Evolutionary conservation across 2,797 vertebrate species (phyloP).

Genomic region (Clarias pachynema): DNA sequence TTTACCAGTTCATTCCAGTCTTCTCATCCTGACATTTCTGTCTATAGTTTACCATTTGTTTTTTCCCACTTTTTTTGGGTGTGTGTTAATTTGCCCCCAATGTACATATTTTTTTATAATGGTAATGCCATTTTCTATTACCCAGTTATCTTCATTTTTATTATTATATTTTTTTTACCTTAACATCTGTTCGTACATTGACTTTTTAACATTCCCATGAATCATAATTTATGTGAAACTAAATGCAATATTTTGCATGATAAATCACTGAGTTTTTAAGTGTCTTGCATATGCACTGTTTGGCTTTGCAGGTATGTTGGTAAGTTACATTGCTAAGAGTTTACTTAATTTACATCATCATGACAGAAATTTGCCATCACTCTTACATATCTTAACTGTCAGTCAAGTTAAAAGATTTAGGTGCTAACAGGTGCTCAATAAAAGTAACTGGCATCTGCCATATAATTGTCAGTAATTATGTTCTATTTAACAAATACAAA

Average conservation of each 20-base stretch:
- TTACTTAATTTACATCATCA: constrained; percentile 27
- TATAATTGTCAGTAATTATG: constrained; percentile 61
- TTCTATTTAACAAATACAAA: constrained; percentile 70
- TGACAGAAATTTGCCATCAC: constrained; percentile 26
- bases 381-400: constrained; percentile 44
- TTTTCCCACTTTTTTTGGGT: neutral
- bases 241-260: constrained; percentile 77
- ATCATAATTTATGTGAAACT: constrained; percentile 34
- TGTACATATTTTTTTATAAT: constrained; percentile 4
- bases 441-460: constrained; percentile 74
- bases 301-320: constrained; percentile 20
- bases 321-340: constrained; percentile 17
- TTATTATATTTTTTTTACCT: neutral
- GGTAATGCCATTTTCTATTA: neutral
- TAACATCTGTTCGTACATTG: neutral
- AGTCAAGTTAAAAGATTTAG: constrained; percentile 53
- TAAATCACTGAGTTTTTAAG: constrained; percentile 59
- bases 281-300: constrained; percentile 55
- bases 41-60: constrained; percentile 30
- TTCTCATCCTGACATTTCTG: constrained; percentile 9
- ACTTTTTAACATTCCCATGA: constrained; percentile 25
- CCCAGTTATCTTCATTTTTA: constrained; percentile 13
- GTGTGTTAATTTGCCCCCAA: neutral
- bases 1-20: constrained; percentile 58
- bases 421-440: constrained; percentile 82